phyloP scores from a whole-genome alignment of 2,797 vertebrate species.

The Aselliscus stoliczkanus region DNA sequence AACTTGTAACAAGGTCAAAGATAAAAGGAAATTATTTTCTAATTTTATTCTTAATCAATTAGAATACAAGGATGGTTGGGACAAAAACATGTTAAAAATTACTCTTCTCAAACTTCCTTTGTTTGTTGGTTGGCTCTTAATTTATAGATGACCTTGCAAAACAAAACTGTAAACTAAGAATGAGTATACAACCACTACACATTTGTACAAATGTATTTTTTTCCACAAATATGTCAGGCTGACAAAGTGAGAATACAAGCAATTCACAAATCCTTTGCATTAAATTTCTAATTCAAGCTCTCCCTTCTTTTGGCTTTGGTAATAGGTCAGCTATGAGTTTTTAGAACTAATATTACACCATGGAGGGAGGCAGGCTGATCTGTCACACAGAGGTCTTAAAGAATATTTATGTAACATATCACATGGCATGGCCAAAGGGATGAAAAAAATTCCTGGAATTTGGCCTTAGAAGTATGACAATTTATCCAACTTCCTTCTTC shows the following conservation, averaged over 20 bases:
- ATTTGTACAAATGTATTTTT: conserved; percentile 51
- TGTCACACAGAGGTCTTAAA: not conserved
- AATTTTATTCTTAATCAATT: conserved; percentile 12
- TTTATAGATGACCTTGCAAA: conserved; percentile 14
- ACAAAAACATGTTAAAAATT: not conserved
- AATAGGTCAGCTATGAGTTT: not conserved
- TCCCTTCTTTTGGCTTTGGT: not conserved
- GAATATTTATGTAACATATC: conserved; percentile 21
- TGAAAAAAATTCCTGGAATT: conserved; percentile 3
- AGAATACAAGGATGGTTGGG: not conserved
- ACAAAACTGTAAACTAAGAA: not conserved
- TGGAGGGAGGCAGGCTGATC: not conserved
- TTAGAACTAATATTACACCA: not conserved
- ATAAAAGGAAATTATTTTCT: not conserved
- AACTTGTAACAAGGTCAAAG: not conserved
- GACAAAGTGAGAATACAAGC: conserved; percentile 40
- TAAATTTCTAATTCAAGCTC: conserved; percentile 1
- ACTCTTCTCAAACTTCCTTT: not conserved
- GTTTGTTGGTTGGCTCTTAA: not conserved
- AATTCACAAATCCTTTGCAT: not conserved
- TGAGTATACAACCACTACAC: not conserved
- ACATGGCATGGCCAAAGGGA: not conserved
- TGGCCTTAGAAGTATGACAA: not conserved
- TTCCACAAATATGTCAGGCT: conserved; percentile 37
- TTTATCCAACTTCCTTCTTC: not conserved